Conservation (phyloP, 2,888 invertebrate species). For the Halictus quadricinctus region DNA sequence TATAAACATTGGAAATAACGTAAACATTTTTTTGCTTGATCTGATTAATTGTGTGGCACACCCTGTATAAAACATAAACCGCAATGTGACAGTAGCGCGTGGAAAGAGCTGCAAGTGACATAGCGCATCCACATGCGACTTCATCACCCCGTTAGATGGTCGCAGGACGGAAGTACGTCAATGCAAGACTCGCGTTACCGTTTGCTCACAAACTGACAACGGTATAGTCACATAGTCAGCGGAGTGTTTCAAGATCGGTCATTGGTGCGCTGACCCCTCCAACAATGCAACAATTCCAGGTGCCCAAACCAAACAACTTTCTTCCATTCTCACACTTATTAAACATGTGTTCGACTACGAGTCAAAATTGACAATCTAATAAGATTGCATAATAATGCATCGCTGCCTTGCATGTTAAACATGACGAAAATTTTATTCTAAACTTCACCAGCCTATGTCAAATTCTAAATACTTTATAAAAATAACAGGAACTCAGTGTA, state of each 20-base stretch:
- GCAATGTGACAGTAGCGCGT: not conserved
- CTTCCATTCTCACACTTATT: not conserved
- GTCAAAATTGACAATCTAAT: not conserved
- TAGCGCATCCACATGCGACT: slow-evolving; percentile 43
- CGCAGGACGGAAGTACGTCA: slow-evolving; percentile 62
- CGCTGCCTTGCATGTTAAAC: not conserved
- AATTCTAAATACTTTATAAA: not conserved
- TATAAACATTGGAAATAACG: no score
- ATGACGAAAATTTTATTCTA: not conserved
- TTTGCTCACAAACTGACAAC: slow-evolving; percentile 62
- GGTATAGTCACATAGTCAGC: slow-evolving; percentile 47
- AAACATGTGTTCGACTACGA: not conserved
- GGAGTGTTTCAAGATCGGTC: slow-evolving; percentile 39
- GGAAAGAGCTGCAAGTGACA: slow-evolving; percentile 41
- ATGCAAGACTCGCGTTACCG: slow-evolving; percentile 49
- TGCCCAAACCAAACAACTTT: not conserved
- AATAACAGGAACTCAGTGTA: not conserved
- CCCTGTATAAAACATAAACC: not conserved
- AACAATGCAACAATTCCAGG: slow-evolving; percentile 19
- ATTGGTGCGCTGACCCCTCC: slow-evolving; percentile 54
- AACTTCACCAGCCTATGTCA: no score
- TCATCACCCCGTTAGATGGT: slow-evolving; percentile 60
- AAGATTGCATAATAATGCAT: not conserved
- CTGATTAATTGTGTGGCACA: not conserved
- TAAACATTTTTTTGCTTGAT: not conserved